A percentile compares a stretch with the other conserved stretches of the same genome.
Conservation (phyloP, 2,888 invertebrate genomes). For the Mythimna ferrago region DNA sequence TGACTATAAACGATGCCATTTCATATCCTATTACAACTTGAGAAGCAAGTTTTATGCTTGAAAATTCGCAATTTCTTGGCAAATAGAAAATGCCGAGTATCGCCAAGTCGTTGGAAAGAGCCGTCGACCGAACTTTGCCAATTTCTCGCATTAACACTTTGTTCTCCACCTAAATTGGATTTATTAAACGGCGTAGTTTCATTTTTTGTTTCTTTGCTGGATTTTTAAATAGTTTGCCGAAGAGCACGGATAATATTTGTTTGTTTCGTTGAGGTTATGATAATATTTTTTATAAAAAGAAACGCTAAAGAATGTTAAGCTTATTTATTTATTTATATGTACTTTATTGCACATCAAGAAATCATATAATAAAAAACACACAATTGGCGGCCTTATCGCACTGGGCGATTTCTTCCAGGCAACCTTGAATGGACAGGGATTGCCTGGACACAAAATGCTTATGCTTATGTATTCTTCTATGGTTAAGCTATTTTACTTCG, state of each 20-base stretch:
- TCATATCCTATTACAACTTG: constrained; percentile 50
- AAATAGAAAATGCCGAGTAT: constrained; percentile 69
- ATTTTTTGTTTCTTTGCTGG: constrained; percentile 42
- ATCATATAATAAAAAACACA: too few relatives aligned
- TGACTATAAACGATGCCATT: constrained; percentile 51
- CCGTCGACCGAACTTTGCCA: constrained; percentile 63
- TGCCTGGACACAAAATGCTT: too few relatives aligned
- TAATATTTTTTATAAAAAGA: background rate
- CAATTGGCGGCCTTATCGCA: too few relatives aligned
- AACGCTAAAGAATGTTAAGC: too few relatives aligned
- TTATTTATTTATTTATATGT: too few relatives aligned
- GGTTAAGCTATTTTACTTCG: too few relatives aligned
- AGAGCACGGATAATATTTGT: background rate
- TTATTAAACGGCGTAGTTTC: constrained; percentile 61
- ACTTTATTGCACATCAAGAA: too few relatives aligned
- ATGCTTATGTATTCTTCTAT: too few relatives aligned
- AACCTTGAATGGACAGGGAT: too few relatives aligned
- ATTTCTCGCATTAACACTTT: constrained; percentile 66
- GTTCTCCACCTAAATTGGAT: constrained; percentile 63
- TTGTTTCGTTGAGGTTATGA: background rate
- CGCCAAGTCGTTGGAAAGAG: constrained; percentile 58
- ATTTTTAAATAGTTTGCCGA: constrained; percentile 50
- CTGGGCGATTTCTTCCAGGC: too few relatives aligned
- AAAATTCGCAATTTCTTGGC: constrained; percentile 60
- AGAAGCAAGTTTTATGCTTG: constrained; percentile 57